Evolutionary conservation across 2,797 vertebrate genomes (phyloP).

Genomic region (Ceyx erithaca): DNA sequence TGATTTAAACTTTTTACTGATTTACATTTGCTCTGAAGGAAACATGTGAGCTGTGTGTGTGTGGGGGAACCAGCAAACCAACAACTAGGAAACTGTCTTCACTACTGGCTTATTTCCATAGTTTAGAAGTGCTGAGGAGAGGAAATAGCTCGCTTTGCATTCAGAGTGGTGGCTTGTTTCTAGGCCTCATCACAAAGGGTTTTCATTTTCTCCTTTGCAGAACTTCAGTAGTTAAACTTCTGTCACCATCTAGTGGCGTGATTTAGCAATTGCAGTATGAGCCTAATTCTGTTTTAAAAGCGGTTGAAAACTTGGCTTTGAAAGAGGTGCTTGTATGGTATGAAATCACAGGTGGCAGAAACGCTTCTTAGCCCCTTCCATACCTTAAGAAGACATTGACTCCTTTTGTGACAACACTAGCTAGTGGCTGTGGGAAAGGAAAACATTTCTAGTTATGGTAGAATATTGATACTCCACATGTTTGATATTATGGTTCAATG

Average conservation of each 20-base stretch:
- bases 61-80: too few species aligned
- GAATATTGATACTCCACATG: neutral
- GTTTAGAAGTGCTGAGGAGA: neutral
- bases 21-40: neutral
- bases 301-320: fast-evolving
- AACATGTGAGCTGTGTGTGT: neutral
- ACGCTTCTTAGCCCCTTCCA: neutral
- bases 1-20: neutral
- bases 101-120: fast-evolving
- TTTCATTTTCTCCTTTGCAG: too few species aligned
- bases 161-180: neutral
- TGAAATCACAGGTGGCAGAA: neutral
- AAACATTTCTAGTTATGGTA: neutral
- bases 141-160: neutral
- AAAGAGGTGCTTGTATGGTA: neutral
- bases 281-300: fast-evolving
- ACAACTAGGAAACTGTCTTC: neutral
- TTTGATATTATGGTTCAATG: neutral
- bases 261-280: neutral
- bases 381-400: neutral
- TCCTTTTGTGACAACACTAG: neutral
- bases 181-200: too few species aligned
- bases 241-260: neutral
- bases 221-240: neutral
- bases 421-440: neutral